phyloP scores from a whole-genome alignment of 2,888 invertebrate species.

The Lithophane semibrunnea region DNA sequence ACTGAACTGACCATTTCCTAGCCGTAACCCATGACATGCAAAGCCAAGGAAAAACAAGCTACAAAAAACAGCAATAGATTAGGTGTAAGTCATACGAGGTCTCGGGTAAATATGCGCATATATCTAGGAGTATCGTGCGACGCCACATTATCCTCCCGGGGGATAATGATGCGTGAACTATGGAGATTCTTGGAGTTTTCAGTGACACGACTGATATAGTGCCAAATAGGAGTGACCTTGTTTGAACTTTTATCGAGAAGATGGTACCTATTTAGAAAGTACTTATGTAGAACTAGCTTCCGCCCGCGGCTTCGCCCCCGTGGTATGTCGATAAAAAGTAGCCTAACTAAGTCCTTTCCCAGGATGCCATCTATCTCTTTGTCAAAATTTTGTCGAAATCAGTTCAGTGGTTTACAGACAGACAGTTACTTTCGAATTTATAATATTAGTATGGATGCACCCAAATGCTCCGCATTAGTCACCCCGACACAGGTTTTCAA shows the following conservation, averaged over 20 bases:
- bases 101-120: conserved; percentile 71
- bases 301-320: too few relatives aligned
- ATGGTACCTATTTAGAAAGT: neutral
- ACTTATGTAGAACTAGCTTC: too few relatives aligned
- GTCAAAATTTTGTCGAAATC: too few relatives aligned
- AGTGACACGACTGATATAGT: conserved; percentile 21
- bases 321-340: too few relatives aligned
- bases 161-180: conserved; percentile 75
- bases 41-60: conserved; percentile 26
- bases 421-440: too few relatives aligned
- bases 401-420: too few relatives aligned
- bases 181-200: conserved; percentile 54
- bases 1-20: too few relatives aligned
- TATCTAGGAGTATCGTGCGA: conserved; percentile 63
- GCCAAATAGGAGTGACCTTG: conserved; percentile 10
- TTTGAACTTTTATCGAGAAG: neutral
- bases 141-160: conserved; percentile 68
- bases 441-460: neutral
- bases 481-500: neutral
- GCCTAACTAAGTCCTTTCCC: too few relatives aligned
- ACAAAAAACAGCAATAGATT: conserved; percentile 33
- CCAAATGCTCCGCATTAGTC: neutral
- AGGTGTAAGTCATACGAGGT: conserved; percentile 48
- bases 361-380: too few relatives aligned
- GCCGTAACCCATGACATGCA: conserved; percentile 16